Evolutionary conservation across 2,797 vertebrate species (phyloP), one percentile per base, ranked within the genome.

Genomic region (Channallabes apus): DNA sequence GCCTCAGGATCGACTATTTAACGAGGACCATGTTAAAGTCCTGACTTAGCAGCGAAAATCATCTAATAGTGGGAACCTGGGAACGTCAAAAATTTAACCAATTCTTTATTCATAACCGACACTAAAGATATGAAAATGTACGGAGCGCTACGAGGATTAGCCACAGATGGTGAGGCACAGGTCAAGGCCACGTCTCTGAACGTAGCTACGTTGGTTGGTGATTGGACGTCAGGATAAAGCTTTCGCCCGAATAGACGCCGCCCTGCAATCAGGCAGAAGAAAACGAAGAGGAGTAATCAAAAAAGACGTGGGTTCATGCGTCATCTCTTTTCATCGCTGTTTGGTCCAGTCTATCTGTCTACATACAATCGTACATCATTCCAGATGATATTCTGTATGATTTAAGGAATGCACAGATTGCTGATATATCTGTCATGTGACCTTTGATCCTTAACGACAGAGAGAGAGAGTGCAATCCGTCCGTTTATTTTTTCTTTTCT

Each of bases 401-500:
- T 3, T 72, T 51, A 76, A 29, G 71, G 18, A 46, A 29, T 27
- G 61, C 71, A 35, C 27, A 46, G 72, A 65, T 56, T 84, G 67
- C 58, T 83, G n/a, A 56, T 24, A 72, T 24, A 8, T 20, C 17
- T 24, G 6, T 24, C 35, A 29, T 68, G 24, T 83, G 86, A 87
- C 84, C 86, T 87, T 86, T 88, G 86, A 86, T 83, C 82, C 24
- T 20, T 75, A 27, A 35, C 8, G 24, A 79, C 12, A 20, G 73
- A 81, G 61, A 80, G 27, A 51, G 65, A 20, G 65, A 78, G 64
- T 38, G 65, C 64, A 73, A 29, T 27, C 18, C 29, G 24, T 54
- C 4, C 2, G 11, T 41, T 88, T n/a, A 82, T 90, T 90, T 90
- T 14, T 54, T 82, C 38, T 3, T 29, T 90, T 87, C 91, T 89